phyloP scores from a whole-genome alignment of 2,797 vertebrate species.

The Micrastur ruficollis region DNA sequence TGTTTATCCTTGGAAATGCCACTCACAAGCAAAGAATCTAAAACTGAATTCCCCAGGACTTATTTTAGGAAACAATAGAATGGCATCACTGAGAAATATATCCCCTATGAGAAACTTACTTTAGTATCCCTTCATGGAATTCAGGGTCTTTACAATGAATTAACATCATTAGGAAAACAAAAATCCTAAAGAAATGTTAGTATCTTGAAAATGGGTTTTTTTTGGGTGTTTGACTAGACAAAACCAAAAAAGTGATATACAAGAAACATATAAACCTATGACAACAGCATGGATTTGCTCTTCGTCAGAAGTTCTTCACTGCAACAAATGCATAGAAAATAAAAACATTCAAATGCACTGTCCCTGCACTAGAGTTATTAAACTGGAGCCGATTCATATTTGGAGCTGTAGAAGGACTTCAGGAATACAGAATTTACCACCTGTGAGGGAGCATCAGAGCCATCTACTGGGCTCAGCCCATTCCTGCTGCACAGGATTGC shows the following conservation, averaged over 20 bases:
- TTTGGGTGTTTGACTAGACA: neutral
- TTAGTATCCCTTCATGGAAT: neutral
- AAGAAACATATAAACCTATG: neutral
- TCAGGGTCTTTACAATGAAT: neutral
- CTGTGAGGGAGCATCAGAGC: constrained; percentile 45
- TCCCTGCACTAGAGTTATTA: neutral
- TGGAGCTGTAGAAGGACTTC: neutral
- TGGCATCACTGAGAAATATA: neutral
- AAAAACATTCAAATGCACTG: neutral
- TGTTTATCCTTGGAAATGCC: neutral
- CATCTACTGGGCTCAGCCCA: constrained; percentile 62
- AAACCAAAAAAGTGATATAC: neutral
- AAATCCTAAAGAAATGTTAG: neutral
- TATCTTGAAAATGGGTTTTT: neutral
- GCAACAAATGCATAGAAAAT: neutral
- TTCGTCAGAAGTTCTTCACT: neutral
- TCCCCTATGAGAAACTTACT: neutral
- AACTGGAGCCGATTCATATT: neutral
- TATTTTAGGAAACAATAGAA: neutral
- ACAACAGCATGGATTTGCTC: neutral
- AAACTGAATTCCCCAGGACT: neutral
- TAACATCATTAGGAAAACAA: neutral
- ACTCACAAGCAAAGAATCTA: neutral
- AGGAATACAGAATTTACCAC: neutral
- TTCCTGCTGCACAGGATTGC: neutral